Base-by-base conservation (phyloP, 2,113 vertebrate genomes). In the Hemichromis elongatus region DNA sequence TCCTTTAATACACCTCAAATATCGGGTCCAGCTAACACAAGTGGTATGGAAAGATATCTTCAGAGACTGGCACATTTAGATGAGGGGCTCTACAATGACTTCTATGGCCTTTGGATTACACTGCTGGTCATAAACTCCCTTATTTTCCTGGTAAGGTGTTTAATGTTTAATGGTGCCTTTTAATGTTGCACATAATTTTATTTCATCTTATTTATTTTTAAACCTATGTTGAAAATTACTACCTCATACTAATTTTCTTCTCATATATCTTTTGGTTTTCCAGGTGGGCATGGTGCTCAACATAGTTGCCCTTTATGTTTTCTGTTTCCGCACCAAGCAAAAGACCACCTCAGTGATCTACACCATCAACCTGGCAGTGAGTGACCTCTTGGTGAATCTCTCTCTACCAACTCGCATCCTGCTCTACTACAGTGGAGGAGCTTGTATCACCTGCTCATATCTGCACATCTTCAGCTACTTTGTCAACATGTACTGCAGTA, bases 401-500 rank as follows among this genome's bases (percentile, higher is more conserved):
- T 99, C 97, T 6, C 94, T 99, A 85, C 98, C 98, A 9, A 96
- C 97, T 0, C 97, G 99, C 26, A 97, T 98, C 86, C 94, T 97
- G 26, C 96, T 99, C 83, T 98, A 98, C 95, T 98, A 98, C 84
- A 96, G 96, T 0, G 92, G 97, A 0, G 96, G 94, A 1, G 92
- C 96, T 77, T 99, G 98, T 61, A 83, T 92, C 24, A 95, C 82
- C 33, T 99, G 99, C 73, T 97, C 97, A 21, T 97, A 98, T 66
- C 95, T 99, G 37, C 98, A 99, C 83, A 96, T 98, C 92, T 98
- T 99, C 85, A 96, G 97, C 92, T 99, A 99, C 95, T 99, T 99
- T 88, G 98, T 99, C 92, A 99, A 99, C 95, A 99, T 99, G 99
- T 98, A 99, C 94, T 99, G 98, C 91, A 99, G 98, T 90, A 97